Conservation (phyloP, 2,113 vertebrate species). For the Cyphomyrus discorhynchus region DNA sequence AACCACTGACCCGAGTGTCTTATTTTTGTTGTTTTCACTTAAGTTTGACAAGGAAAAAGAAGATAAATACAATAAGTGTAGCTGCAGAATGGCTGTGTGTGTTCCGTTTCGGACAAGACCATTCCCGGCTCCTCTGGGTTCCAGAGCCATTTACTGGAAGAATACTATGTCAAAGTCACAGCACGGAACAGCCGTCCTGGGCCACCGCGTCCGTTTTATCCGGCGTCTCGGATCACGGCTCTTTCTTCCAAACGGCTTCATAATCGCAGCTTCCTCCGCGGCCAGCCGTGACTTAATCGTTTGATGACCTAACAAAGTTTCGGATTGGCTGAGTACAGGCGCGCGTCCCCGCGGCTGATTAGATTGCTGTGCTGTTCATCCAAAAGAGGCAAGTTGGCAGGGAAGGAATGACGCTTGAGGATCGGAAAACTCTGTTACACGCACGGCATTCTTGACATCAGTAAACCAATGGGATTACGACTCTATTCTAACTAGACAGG, state of each 20-base stretch:
- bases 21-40: conserved; percentile 25
- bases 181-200: conserved; percentile 27
- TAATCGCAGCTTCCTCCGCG: conserved; percentile 22
- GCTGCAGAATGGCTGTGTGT: conserved; percentile 24
- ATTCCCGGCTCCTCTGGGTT: conserved; percentile 29
- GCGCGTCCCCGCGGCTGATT: no score
- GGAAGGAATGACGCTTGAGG: not conserved
- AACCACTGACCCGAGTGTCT: not conserved
- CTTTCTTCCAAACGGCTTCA: conserved; percentile 21
- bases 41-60: conserved; percentile 1
- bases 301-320: conserved; percentile 15
- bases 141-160: conserved; percentile 40
- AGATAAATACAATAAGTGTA: not conserved
- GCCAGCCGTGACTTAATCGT: conserved; percentile 29
- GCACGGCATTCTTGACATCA: no score
- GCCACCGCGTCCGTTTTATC: conserved; percentile 26
- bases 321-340: not conserved
- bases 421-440: not conserved
- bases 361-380: not conserved
- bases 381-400: not conserved
- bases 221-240: conserved; percentile 24
- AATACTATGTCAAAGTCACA: conserved; percentile 38
- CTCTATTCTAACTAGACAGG: not conserved
- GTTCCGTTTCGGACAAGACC: conserved; percentile 11
- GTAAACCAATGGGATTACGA: not conserved